Base-by-base conservation (phyloP, 2,888 invertebrate species). In the Phragmatobia fuliginosa region DNA sequence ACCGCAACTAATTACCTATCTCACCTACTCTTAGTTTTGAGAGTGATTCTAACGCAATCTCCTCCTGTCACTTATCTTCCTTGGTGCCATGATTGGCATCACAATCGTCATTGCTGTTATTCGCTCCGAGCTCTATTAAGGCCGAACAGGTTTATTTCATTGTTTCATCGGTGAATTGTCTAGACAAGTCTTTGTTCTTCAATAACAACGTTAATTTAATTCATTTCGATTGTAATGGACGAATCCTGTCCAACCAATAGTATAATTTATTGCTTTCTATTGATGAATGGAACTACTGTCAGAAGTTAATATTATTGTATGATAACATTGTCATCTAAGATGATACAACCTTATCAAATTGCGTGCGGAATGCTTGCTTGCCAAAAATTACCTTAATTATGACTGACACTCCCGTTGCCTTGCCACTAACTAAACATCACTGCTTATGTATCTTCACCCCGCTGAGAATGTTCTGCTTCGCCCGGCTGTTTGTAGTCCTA, bases 391-490 rank as follows among this genome's bases (percentile, higher is more conserved):
- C 78, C 72, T 75, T 66, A 77, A 83, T 87, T 84, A 83, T 87
- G 86, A 92, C 92, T 91, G 88, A 93, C 91, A 92, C 88, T 88
- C 89, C 91, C 84, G 87, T 88, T 92, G 93, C 93, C 94, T 93
- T 95, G 95, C 94, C 94, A 95, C 94, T 95, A 95, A 95, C 94
- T 93, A 88, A 91, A 91, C 85, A 90, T 88, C 92, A 94, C 93
- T 83, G 94, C 95, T 94, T 95, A 88, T 90, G 88, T 93, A 90
- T 91, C 92, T 93, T 93, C 92, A 92, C 91, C 90, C 90, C 87
- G 94, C 94, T 95, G 94, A 94, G 94, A 93, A 94, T 95, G 94
- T 87, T 94, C 94, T 93, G 95, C 94, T 95, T 95, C 90, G 94
- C 92, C 91, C 91, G 92, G 90, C 91, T 91, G 85, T 89, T 87